Conservation (phyloP, 2,113 vertebrate species). For the Argyrosomus japonicus region DNA sequence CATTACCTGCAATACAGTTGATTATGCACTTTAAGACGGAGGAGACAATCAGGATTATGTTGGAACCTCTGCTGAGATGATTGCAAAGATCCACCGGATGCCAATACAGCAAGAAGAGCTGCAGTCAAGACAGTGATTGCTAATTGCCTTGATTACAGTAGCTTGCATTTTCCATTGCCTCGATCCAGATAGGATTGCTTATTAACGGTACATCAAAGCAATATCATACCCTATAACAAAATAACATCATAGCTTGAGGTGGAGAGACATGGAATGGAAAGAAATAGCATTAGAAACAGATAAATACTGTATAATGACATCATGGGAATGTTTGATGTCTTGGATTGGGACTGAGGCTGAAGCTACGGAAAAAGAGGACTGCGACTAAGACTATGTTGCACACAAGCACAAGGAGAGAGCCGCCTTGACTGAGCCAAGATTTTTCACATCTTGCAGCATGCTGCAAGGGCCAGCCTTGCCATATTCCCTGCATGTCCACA, state of each 20-base stretch:
- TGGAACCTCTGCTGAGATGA: slow-evolving; percentile 61
- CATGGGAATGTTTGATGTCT: slow-evolving; percentile 32
- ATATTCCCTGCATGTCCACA: slow-evolving; percentile 60
- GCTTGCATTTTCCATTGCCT: slow-evolving; percentile 31
- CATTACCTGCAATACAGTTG: slow-evolving; percentile 24
- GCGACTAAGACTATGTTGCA: slow-evolving; percentile 30
- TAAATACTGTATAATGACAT: slow-evolving; percentile 11
- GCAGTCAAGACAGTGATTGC: slow-evolving; percentile 63
- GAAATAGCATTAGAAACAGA: neutral
- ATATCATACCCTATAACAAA: slow-evolving; percentile 3
- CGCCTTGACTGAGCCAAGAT: slow-evolving; percentile 58
- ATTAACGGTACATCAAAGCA: slow-evolving; percentile 10
- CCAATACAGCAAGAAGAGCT: slow-evolving; percentile 42
- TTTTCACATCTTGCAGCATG: slow-evolving; percentile 69
- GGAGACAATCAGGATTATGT: slow-evolving; percentile 59
- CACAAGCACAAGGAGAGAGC: slow-evolving; percentile 54
- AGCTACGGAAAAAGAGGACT: slow-evolving; percentile 17
- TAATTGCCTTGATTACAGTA: slow-evolving; percentile 69
- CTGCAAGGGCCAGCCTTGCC: slow-evolving; percentile 42
- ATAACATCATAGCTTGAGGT: neutral
- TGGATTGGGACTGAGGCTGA: slow-evolving; percentile 17
- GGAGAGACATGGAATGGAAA: neutral
- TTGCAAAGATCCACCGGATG: slow-evolving; percentile 66
- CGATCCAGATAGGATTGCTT: slow-evolving; percentile 22
- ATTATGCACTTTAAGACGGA: slow-evolving; percentile 47